These are phyloP conservation scores for Aricia artaxerxes DNA, from an alignment of 2,888 invertebrate species.

Conservation along the genomic window DNA sequence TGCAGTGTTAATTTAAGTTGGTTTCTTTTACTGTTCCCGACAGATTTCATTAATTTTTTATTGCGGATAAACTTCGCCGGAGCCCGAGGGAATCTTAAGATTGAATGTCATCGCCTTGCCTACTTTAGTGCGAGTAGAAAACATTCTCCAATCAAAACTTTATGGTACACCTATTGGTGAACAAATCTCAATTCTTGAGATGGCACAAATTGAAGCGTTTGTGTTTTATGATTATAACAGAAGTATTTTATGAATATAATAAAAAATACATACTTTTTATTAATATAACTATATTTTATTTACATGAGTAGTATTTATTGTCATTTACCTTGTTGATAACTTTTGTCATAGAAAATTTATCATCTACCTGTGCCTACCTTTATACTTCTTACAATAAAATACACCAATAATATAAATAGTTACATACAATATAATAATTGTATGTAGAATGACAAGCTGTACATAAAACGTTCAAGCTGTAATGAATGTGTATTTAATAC, in stretches of 20 bases:
- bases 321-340: no score
- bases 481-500: constrained; percentile 14
- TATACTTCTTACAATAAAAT: not conserved
- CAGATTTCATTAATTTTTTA: constrained; percentile 28
- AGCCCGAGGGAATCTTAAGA: not conserved
- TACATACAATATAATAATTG: not conserved
- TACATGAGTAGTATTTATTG: no score
- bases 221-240: not conserved
- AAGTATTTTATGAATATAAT: not conserved
- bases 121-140: constrained; percentile 5
- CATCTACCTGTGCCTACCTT: not conserved
- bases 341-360: no score
- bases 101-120: constrained; percentile 6
- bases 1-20: constrained; percentile 28
- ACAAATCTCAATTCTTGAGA: not conserved
- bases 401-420: no score
- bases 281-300: no score
- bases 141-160: constrained; percentile 12
- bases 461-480: not conserved
- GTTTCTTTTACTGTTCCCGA: constrained; percentile 23
- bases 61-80: constrained; percentile 7
- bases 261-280: not conserved
- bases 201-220: not conserved
- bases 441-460: not conserved
- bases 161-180: not conserved